Conservation (phyloP, 2,113 vertebrate genomes). For the Vidua chalybeata region DNA sequence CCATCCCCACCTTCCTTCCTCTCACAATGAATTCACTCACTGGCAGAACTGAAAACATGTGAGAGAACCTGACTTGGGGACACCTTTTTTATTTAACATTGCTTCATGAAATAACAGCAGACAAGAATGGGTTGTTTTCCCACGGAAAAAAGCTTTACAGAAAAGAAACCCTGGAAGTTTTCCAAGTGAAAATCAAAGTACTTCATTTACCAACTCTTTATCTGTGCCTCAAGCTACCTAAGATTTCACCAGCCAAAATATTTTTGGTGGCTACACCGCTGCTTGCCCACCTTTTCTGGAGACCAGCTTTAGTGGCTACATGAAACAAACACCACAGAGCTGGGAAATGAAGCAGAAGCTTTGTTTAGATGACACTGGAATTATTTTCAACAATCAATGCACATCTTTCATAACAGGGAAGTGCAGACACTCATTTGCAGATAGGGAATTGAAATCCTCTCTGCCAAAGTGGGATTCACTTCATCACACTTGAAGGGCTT, state of each 20-base stretch:
- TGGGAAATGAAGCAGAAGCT: not conserved
- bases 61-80: not conserved
- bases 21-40: not conserved
- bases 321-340: not conserved
- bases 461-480: not conserved
- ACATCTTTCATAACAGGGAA: not conserved
- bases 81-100: not conserved
- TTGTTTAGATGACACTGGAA: not conserved
- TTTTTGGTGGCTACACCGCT: not conserved
- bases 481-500: not conserved
- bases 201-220: not conserved
- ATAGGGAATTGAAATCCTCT: not conserved
- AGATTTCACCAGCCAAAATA: not conserved
- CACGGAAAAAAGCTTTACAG: fast-evolving
- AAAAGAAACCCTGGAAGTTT: not conserved
- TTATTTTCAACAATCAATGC: not conserved
- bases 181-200: not conserved
- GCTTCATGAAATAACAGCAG: not conserved
- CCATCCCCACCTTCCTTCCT: not conserved
- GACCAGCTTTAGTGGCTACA: not conserved
- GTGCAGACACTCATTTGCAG: not conserved
- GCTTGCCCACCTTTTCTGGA: not conserved
- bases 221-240: not conserved
- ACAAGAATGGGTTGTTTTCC: not conserved
- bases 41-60: not conserved